phyloP scores from a whole-genome alignment of 1,140 invertebrate genomes.

The Aphis craccivora region DNA sequence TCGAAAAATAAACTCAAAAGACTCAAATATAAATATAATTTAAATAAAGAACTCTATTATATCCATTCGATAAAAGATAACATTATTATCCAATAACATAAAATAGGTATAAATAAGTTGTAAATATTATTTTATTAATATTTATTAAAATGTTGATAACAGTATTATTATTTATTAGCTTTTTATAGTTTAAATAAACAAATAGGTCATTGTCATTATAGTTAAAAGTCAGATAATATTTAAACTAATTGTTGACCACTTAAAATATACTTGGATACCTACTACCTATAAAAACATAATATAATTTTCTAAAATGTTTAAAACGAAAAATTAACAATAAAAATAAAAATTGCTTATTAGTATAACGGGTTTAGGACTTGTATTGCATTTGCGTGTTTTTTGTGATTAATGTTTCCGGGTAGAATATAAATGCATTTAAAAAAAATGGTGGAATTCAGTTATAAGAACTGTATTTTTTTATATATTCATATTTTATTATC shows the following conservation, averaged over 20 bases:
- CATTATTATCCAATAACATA: too few relatives aligned
- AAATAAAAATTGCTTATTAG: neutral
- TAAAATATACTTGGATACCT: too few relatives aligned
- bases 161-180: neutral
- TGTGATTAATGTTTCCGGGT: neutral
- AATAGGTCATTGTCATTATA: neutral
- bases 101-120: neutral
- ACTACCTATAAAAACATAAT: too few relatives aligned
- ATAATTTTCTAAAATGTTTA: too few relatives aligned
- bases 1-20: neutral
- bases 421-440: neutral
- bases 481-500: too few relatives aligned
- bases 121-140: constrained; percentile 15
- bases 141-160: neutral
- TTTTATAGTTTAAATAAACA: neutral
- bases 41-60: too few relatives aligned
- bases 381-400: neutral
- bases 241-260: too few relatives aligned
- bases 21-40: too few relatives aligned
- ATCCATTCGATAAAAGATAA: too few relatives aligned
- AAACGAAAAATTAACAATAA: too few relatives aligned
- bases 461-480: neutral
- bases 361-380: neutral
- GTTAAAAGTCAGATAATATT: neutral
- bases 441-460: neutral